phyloP scores from a whole-genome alignment of 2,113 vertebrate genomes.

The Alethe diademata region DNA sequence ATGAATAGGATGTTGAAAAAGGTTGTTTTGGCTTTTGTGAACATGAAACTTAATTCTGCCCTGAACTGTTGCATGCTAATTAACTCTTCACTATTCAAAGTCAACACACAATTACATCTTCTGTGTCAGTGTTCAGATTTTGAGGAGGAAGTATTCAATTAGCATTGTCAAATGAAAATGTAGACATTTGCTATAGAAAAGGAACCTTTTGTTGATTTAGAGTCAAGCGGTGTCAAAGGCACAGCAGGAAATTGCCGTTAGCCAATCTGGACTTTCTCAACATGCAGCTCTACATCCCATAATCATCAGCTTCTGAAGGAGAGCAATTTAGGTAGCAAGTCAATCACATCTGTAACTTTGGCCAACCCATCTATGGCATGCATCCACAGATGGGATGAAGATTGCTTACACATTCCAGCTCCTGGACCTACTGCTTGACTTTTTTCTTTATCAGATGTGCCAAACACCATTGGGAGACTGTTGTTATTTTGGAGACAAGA shows the following conservation, averaged over 20 bases:
- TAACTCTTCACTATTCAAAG: conserved; percentile 57
- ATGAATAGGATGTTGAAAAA: background rate
- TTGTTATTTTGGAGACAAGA: background rate
- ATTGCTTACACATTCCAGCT: conserved; percentile 36
- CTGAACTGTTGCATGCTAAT: conserved; percentile 24
- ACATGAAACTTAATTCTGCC: background rate
- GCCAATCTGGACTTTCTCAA: conserved; percentile 73
- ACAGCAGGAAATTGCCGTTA: conserved; percentile 67
- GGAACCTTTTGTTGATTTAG: conserved; percentile 62
- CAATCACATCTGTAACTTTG: conserved; percentile 4
- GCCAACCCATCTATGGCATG: background rate
- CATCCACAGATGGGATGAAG: conserved; percentile 26
- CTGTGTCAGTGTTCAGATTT: conserved; percentile 22
- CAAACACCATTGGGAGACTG: background rate
- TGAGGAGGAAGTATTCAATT: conserved; percentile 58
- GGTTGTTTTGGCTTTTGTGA: background rate
- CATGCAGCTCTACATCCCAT: conserved; percentile 19
- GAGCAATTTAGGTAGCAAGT: conserved; percentile 47
- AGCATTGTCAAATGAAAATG: conserved; percentile 52
- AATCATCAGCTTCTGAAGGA: conserved; percentile 44
- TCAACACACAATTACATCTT: conserved; percentile 31
- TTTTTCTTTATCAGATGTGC: background rate
- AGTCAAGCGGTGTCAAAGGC: conserved; percentile 51
- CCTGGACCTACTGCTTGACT: background rate
- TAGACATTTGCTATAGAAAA: conserved; percentile 30